Percentiles rank a stretch among this genome's conserved stretches.
Evolutionary conservation across 2,797 vertebrate species (phyloP).

Genomic region (Karalla daura): DNA sequence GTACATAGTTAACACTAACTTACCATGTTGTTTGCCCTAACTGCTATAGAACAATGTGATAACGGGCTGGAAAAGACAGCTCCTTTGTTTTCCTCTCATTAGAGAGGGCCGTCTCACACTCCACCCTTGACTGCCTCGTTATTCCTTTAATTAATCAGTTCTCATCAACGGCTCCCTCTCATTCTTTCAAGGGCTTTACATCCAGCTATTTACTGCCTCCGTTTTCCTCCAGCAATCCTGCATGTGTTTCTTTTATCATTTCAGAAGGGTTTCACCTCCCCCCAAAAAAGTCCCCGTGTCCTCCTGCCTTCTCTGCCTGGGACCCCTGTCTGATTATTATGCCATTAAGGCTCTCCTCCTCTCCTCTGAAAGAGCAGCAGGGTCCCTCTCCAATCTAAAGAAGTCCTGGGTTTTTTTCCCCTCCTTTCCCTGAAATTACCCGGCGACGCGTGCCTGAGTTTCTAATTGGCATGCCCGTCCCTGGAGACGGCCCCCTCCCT

Average conservation of each 20-base stretch:
- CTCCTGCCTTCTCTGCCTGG: constrained; percentile 73
- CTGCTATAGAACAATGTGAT: constrained; percentile 73
- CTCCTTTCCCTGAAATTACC: constrained; percentile 88
- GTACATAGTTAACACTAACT: constrained; percentile 63
- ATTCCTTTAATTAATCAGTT: constrained; percentile 87
- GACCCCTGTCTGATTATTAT: constrained; percentile 88
- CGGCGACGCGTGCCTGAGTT: constrained; percentile 90
- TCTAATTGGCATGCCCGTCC: constrained; percentile 88
- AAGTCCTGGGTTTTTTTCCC: constrained; percentile 84
- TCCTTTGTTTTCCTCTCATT: constrained; percentile 85
- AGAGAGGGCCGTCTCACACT: constrained; percentile 80
- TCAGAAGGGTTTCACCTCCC: constrained; percentile 64
- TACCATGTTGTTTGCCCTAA: constrained; percentile 64
- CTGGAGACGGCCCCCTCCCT: constrained; percentile 87
- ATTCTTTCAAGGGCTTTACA: constrained; percentile 79
- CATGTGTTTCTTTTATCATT: constrained; percentile 73
- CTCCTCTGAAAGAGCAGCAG: constrained; percentile 85
- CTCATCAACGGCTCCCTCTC: constrained; percentile 80
- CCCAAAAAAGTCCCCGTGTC: constrained; percentile 72
- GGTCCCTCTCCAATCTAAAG: constrained; percentile 89
- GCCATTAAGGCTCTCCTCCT: constrained; percentile 86
- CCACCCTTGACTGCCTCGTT: constrained; percentile 84
- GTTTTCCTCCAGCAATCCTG: constrained; percentile 67
- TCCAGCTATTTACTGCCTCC: constrained; percentile 66
- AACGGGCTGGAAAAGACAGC: constrained; percentile 75